Percentiles rank a stretch among this genome's conserved stretches.
Conservation (phyloP, 2,797 vertebrate genomes). For the Pempheris klunzingeri region DNA sequence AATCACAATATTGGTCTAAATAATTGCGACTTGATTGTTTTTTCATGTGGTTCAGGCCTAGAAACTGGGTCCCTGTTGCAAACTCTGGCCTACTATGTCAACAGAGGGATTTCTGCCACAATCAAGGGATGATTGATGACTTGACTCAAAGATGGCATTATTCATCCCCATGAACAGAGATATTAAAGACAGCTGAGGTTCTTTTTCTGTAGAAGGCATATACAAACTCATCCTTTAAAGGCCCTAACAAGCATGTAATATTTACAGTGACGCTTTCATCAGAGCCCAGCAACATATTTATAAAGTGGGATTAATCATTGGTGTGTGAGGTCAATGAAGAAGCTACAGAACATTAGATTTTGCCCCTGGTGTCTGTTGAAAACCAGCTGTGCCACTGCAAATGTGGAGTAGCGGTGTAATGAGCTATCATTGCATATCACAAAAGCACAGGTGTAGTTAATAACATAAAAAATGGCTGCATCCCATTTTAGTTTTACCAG, state of each 20-base stretch:
- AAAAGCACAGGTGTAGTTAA: background rate
- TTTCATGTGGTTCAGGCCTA: no score
- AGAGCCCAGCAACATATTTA: background rate
- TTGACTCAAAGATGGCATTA: conserved; percentile 36
- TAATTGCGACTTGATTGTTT: no score
- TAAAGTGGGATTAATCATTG: background rate
- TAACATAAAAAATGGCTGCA: conserved; percentile 6
- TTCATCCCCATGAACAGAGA: conserved; percentile 22
- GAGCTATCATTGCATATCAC: background rate
- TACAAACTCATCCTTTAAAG: conserved; percentile 6
- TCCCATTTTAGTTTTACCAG: conserved; percentile 2
- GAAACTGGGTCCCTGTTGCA: conserved; percentile 35
- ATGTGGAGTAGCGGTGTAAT: background rate
- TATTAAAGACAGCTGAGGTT: conserved; percentile 7
- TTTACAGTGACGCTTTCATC: background rate
- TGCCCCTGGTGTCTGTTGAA: background rate
- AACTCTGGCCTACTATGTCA: conserved; percentile 45
- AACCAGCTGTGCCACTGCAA: background rate
- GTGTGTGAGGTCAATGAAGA: background rate
- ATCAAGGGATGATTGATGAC: conserved; percentile 15
- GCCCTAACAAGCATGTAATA: background rate
- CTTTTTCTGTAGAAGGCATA: conserved; percentile 7
- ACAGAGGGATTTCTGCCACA: conserved; percentile 24
- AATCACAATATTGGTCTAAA: no score
- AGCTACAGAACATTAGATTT: background rate